These are phyloP conservation scores for Pseudolaguvia tuberculata DNA, from an alignment of 2,113 vertebrate species.

Conservation along the genomic window DNA sequence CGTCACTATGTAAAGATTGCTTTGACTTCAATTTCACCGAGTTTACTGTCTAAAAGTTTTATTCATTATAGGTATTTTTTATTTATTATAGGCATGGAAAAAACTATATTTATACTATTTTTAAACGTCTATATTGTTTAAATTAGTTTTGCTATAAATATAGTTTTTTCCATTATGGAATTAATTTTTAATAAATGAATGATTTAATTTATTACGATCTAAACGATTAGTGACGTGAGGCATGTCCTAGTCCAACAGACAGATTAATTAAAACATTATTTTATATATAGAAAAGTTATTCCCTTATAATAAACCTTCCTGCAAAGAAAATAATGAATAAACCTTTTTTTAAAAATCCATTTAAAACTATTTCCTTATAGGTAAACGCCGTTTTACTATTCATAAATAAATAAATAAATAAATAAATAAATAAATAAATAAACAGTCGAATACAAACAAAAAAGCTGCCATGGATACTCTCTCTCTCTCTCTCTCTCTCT, in stretches of 20 bases:
- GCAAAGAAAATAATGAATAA: too few relatives aligned
- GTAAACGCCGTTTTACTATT: not conserved
- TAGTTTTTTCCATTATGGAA: not conserved
- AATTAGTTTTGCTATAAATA: not conserved
- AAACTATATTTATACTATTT: too few relatives aligned
- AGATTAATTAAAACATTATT: too few relatives aligned
- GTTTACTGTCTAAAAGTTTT: too few relatives aligned
- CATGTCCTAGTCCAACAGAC: not conserved
- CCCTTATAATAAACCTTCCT: not conserved
- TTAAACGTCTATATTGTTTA: too few relatives aligned
- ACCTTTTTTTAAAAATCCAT: too few relatives aligned
- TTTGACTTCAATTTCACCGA: too few relatives aligned
- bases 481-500: slow-evolving; percentile 24
- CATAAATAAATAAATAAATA: not conserved
- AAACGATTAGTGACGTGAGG: not conserved
- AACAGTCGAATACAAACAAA: not conserved
- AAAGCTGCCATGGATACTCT: not conserved
- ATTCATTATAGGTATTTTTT: not conserved
- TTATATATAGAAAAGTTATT: not conserved
- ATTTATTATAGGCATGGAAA: too few relatives aligned
- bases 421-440: not conserved
- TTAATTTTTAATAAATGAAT: too few relatives aligned
- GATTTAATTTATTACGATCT: too few relatives aligned
- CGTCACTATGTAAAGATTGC: not conserved
- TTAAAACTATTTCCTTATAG: not conserved